Evolutionary conservation across 2,113 vertebrate genomes (phyloP), one percentile per base, ranked within the genome.

Genomic region (Ranitomeya variabilis): DNA sequence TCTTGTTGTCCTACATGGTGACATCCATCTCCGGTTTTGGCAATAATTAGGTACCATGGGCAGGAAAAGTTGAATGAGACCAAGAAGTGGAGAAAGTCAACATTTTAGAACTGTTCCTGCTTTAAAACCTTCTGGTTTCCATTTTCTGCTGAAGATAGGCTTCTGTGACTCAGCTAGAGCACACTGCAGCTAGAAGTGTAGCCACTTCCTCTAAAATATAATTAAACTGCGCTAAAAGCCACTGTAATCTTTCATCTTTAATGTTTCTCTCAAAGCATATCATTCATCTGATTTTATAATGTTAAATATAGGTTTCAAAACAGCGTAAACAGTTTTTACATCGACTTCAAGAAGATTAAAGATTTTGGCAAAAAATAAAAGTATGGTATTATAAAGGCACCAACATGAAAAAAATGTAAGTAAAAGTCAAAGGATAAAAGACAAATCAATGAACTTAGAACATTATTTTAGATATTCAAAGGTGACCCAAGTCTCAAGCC

Each of bases 201-300:
- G 23, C 78, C 78, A 80, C 55, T 80, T 80, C 78, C 78, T 80
- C 55, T 80, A 26, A 60, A 80, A 80, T 80, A 80, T 31, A 52
- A 74, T 74, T 16, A 74, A 45, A 52, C 73, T 19, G 16, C 45
- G 21, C 73, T 76, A 15, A 52, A 80, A 80, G 12, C n/a, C 31
- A 26, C n/a, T 80, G 54, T 57, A 59, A 60, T 26, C 21, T 31
- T 16, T 59, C 7, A 15, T n/a, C 77, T 57, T 57, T 15, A 77
- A 80, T 23, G 8, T 7, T 57, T 23, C 23, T 80, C 78, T 80
- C 55, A 59, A 80, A 57, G 7, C 55, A 59, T 80, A 80, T 26
- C 78, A 60, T 57, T 80, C 23, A 79, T 76, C 73, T 19, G 18
- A 76, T 76, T 51, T 18, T 76, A 52, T 45, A 45, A 74, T 51